These are phyloP conservation scores for Pachydiplax longipennis DNA, from an alignment of 2,888 invertebrate species.

Conservation along the genomic window DNA sequence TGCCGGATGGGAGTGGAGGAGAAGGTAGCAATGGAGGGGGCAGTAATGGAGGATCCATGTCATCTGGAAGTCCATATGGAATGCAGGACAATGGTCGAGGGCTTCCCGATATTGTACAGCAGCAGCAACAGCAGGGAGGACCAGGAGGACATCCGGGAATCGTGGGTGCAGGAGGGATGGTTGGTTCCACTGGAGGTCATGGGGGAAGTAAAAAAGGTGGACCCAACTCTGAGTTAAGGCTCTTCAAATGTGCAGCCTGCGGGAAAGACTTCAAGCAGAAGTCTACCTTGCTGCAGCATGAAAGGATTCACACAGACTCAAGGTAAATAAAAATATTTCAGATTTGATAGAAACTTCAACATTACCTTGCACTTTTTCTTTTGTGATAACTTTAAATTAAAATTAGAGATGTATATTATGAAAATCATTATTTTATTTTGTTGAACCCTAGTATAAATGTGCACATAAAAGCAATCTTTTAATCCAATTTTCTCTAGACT, in stretches of 20 bases:
- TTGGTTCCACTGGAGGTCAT: conserved; percentile 46
- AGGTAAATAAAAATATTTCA: conserved; percentile 50
- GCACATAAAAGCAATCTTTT: too few relatives aligned
- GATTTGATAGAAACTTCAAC: not conserved
- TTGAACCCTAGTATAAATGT: too few relatives aligned
- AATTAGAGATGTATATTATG: too few relatives aligned
- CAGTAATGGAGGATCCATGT: conserved; percentile 35
- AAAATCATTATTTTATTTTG: too few relatives aligned
- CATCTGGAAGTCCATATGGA: conserved; percentile 3
- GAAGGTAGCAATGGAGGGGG: conserved; percentile 30
- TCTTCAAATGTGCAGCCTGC: conserved; percentile 85
- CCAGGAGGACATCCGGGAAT: conserved; percentile 52
- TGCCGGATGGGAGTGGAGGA: conserved; percentile 17
- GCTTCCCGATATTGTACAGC: conserved; percentile 74
- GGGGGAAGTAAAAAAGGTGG: conserved; percentile 48
- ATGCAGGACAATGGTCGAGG: conserved; percentile 52
- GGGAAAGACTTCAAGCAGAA: conserved; percentile 92
- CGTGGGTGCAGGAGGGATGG: conserved; percentile 46
- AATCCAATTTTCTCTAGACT: too few relatives aligned
- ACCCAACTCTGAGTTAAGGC: conserved; percentile 70
- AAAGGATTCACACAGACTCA: conserved; percentile 87
- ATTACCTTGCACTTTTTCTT: not conserved
- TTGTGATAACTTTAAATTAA: too few relatives aligned
- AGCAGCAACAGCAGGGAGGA: conserved; percentile 60
- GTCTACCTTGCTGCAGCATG: conserved; percentile 86